These are phyloP conservation scores for Stichopus horrens DNA, from an alignment of 53 echinoderm and acorn worm genomes.

Conservation along the genomic window DNA sequence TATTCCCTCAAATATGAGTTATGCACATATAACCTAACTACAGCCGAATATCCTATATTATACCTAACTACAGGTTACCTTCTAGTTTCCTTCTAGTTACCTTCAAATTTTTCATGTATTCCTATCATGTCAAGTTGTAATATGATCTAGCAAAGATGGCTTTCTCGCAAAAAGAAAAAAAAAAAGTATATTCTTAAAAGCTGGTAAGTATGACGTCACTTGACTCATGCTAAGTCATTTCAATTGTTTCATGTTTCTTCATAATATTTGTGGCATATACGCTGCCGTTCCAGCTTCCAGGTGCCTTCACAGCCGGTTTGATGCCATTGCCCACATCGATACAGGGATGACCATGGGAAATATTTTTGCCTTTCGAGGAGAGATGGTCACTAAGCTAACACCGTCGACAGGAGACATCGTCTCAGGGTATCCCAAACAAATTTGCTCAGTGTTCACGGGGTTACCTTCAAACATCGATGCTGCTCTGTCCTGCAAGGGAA, in stretches of 20 bases:
- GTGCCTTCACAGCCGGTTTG: neutral
- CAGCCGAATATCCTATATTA: too few relatives aligned
- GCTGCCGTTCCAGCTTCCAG: neutral
- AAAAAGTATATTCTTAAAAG: neutral
- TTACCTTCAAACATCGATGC: constrained; percentile 13
- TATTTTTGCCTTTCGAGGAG: neutral
- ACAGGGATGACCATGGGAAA: neutral
- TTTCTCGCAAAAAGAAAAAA: too few relatives aligned
- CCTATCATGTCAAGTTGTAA: too few relatives aligned
- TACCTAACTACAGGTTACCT: too few relatives aligned
- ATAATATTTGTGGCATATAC: too few relatives aligned
- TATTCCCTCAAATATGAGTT: too few relatives aligned
- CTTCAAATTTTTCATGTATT: too few relatives aligned
- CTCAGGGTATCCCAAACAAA: neutral
- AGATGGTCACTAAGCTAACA: neutral
- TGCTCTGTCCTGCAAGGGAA: neutral
- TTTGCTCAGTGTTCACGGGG: constrained; percentile 7
- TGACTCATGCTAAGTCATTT: too few relatives aligned
- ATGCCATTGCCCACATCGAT: neutral
- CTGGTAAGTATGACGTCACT: neutral
- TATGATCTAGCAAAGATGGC: too few relatives aligned
- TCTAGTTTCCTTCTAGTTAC: too few relatives aligned
- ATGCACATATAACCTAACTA: too few relatives aligned
- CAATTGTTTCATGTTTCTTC: too few relatives aligned
- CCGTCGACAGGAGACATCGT: neutral